These are phyloP conservation scores for Eulithis prunata DNA, from an alignment of 2,888 invertebrate genomes.

Conservation along the genomic window DNA sequence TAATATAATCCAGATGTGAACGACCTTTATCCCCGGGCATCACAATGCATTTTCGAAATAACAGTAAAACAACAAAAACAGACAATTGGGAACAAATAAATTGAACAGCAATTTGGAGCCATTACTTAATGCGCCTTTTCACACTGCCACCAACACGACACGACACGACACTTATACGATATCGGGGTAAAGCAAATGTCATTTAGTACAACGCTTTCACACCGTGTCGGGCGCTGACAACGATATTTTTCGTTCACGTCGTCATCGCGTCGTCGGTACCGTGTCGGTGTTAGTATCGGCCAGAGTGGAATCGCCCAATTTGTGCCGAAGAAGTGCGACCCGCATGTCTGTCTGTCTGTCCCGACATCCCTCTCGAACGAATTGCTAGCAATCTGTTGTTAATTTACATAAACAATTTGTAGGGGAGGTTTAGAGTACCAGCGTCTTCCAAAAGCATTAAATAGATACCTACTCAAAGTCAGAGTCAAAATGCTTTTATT, in stretches of 20 bases:
- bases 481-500: too few species aligned
- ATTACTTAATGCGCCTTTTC: constrained; percentile 55
- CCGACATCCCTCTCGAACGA: constrained; percentile 69
- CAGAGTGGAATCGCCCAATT: too few species aligned
- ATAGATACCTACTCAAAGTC: background rate
- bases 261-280: too few species aligned
- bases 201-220: too few species aligned
- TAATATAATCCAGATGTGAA: constrained; percentile 15
- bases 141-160: too few species aligned
- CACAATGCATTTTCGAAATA: constrained; percentile 33
- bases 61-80: constrained; percentile 30
- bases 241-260: too few species aligned
- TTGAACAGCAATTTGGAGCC: constrained; percentile 73
- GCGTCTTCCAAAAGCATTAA: background rate
- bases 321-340: constrained; percentile 56
- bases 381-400: constrained; percentile 58
- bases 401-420: constrained; percentile 62
- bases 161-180: too few species aligned
- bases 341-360: constrained; percentile 66
- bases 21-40: constrained; percentile 28
- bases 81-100: constrained; percentile 66
- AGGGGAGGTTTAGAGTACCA: constrained; percentile 26
- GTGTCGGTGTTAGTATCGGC: too few species aligned
- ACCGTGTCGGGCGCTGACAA: too few species aligned
- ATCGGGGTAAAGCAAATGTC: too few species aligned